Evolutionary conservation across 2,888 invertebrate genomes (phyloP), one percentile per base, ranked within the genome.

Genomic region (Rhynchonema sp.): DNA sequence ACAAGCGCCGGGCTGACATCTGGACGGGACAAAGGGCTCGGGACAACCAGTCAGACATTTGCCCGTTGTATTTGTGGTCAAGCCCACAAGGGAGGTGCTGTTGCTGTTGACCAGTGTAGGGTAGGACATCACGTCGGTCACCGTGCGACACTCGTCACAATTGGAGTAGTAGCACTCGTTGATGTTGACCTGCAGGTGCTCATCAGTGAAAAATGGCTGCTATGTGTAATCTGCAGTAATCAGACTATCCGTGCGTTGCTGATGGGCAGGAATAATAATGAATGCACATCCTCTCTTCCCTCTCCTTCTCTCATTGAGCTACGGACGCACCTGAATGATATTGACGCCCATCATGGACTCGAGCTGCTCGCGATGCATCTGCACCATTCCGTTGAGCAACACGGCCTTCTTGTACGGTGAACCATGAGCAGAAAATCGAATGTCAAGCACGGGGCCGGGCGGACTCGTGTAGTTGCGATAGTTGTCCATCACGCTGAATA

Each of bases 151-250:
- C 26, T 68, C 68, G 59, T 71, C 72, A 62, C 72, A 72, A 6
- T 62, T 62, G 1, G 71, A 71, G 61, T 67, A 66, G 59, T 69
- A 68, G 67, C 72, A 72, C 69, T 75, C 75, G 66, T 78, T 94
- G 67, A 98, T 92, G 63, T 92, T 92, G 25, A 96, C 91, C 91
- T 92, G 91, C n/a, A n/a, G n/a, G n/a, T n/a, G n/a, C n/a, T n/a
- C n/a, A n/a, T n/a, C n/a, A n/a, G n/a, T n/a, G n/a, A n/a, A n/a
- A n/a, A n/a, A n/a, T n/a, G n/a, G n/a, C n/a, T n/a, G n/a, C n/a
- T n/a, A n/a, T n/a, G n/a, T n/a, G n/a, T n/a, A n/a, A n/a, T n/a
- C n/a, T n/a, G n/a, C n/a, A n/a, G n/a, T n/a, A n/a, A n/a, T n/a
- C n/a, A n/a, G n/a, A n/a, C n/a, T n/a, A n/a, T n/a, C n/a, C n/a